Conservation (phyloP, 2,113 vertebrate species). For the Plecturocebus donacophilus region DNA sequence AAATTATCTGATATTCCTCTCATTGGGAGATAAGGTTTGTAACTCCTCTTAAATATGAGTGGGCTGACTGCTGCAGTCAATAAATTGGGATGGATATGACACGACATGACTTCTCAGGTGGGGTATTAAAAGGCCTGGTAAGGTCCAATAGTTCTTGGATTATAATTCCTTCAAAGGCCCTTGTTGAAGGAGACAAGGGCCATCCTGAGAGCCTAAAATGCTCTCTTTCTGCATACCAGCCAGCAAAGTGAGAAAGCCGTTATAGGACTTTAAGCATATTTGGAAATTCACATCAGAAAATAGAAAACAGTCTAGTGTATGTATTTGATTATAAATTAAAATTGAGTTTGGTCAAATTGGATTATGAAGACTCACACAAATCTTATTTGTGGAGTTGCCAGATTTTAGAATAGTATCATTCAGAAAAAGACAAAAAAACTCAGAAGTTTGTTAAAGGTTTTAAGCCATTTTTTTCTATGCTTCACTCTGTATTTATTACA, state of each 20-base stretch:
- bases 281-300: neutral
- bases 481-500: neutral
- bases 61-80: neutral
- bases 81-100: neutral
- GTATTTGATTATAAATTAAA: neutral
- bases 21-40: neutral
- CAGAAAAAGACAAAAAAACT: neutral
- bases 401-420: neutral
- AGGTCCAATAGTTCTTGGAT: neutral
- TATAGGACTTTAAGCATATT: neutral
- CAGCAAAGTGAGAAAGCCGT: neutral
- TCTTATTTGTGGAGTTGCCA: neutral
- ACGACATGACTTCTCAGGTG: neutral
- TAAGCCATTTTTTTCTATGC: neutral
- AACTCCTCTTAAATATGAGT: neutral
- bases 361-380: neutral
- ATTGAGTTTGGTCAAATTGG: neutral
- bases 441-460: neutral
- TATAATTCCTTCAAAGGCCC: neutral
- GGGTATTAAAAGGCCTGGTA: fast-evolving
- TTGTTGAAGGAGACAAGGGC: no score
- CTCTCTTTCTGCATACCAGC: fast-evolving
- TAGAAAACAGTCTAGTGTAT: neutral
- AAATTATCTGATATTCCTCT: neutral
- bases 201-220: fast-evolving